These are phyloP conservation scores for Magallana angulata DNA, from an alignment of 1,140 invertebrate genomes.

Conservation along the genomic window DNA sequence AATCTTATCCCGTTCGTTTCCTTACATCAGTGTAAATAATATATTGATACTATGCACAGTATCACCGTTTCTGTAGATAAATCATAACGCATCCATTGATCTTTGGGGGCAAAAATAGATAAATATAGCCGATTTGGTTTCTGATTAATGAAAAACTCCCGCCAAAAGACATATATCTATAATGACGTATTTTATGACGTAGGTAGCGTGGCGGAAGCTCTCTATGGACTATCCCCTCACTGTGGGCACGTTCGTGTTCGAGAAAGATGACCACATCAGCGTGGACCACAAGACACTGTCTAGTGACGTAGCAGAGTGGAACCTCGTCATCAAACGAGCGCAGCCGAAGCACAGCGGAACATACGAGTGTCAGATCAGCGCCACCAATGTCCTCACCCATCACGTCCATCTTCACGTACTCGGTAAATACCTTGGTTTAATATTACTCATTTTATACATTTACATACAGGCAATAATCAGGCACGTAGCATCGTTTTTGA, in stretches of 20 bases:
- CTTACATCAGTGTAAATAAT: too few species aligned
- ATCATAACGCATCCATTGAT: background rate
- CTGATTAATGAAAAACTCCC: background rate
- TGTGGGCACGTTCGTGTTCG: slow-evolving; percentile 53
- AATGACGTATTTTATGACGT: background rate
- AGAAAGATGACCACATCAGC: slow-evolving; percentile 51
- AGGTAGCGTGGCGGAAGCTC: slow-evolving; percentile 59
- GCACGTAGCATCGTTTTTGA: too few species aligned
- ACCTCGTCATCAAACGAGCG: slow-evolving; percentile 56
- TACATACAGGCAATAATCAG: too few species aligned
- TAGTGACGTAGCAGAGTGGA: slow-evolving; percentile 43
- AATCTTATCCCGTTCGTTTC: too few species aligned
- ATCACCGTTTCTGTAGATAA: too few species aligned
- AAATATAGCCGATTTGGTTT: background rate
- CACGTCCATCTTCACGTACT: slow-evolving; percentile 56
- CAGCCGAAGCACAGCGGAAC: slow-evolving; percentile 49
- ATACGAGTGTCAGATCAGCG: slow-evolving; percentile 60
- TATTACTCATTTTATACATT: too few species aligned
- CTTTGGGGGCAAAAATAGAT: background rate
- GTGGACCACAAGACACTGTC: slow-evolving; percentile 46
- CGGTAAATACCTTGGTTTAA: slow-evolving; percentile 44
- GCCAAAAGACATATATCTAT: background rate
- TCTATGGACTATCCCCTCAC: slow-evolving; percentile 55
- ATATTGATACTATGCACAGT: too few species aligned
- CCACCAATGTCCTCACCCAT: slow-evolving; percentile 49